These are phyloP conservation scores for Gallinago nigripennis DNA, from an alignment of 2,797 vertebrate species.

Conservation along the genomic window DNA sequence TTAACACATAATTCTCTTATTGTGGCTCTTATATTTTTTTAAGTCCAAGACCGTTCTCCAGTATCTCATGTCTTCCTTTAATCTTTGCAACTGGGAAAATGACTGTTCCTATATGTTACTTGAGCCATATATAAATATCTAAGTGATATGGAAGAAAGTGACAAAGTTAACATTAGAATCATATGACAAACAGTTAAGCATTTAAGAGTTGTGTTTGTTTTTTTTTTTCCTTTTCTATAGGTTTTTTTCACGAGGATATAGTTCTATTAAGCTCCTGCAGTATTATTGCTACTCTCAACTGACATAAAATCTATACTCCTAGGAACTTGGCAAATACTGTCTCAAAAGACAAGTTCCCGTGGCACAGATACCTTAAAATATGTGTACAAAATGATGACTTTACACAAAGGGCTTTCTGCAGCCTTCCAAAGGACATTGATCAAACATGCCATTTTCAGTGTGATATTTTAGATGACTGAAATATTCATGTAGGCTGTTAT, in stretches of 20 bases:
- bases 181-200: background rate
- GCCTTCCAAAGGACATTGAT: constrained; percentile 57
- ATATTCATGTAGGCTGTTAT: constrained; percentile 63
- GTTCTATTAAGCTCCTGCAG: constrained; percentile 25
- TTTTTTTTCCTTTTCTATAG: background rate
- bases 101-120: background rate
- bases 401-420: constrained; percentile 40
- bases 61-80: background rate
- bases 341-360: constrained; percentile 27
- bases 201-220: background rate
- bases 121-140: background rate
- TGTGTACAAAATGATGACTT: constrained; percentile 54
- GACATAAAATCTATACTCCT: constrained; percentile 65
- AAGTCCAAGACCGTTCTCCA: background rate
- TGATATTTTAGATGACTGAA: constrained; percentile 66
- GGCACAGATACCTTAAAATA: constrained; percentile 48
- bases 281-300: constrained; percentile 31
- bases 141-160: background rate
- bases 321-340: constrained; percentile 34
- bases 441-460: constrained; percentile 39
- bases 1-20: background rate
- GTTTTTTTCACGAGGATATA: background rate
- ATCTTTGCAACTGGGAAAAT: background rate
- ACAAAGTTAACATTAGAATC: background rate
- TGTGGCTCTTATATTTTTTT: background rate